Percentiles rank a stretch among this genome's conserved stretches.
Conservation (phyloP, 2,888 invertebrate genomes). For the Apamea crenata region DNA sequence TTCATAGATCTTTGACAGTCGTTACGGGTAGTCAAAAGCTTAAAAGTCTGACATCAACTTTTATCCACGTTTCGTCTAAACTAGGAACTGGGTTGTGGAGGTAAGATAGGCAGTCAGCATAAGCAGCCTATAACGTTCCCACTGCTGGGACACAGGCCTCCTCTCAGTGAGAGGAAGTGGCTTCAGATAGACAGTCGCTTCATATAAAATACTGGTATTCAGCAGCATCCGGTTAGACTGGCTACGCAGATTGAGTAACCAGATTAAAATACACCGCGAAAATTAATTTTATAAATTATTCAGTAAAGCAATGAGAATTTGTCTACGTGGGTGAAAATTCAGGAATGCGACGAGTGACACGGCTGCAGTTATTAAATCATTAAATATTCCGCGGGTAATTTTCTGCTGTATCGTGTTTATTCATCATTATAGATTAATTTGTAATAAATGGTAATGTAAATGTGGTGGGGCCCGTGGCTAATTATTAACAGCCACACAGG, state of each 20-base stretch:
- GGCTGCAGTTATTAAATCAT: constrained; percentile 76
- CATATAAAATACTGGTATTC: no score
- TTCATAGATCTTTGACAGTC: neutral
- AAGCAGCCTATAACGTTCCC: no score
- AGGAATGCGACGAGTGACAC: constrained; percentile 66
- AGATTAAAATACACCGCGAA: constrained; percentile 56
- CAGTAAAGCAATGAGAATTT: constrained; percentile 57
- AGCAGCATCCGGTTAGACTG: neutral
- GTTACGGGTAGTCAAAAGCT: no score
- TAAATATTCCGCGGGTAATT: constrained; percentile 76
- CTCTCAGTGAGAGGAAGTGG: no score
- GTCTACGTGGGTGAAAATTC: constrained; percentile 43
- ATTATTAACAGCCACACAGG: no score
- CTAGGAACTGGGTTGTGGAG: neutral
- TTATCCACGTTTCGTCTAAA: neutral
- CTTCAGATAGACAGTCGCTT: neutral
- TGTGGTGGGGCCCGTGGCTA: no score
- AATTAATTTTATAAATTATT: constrained; percentile 66
- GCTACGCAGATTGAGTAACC: neutral
- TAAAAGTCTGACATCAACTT: neutral
- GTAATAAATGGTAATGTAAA: constrained; percentile 38
- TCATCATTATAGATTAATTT: constrained; percentile 43
- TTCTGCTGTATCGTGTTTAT: constrained; percentile 64
- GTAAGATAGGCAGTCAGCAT: no score
- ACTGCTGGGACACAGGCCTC: no score